phyloP scores from a whole-genome alignment of 2,797 vertebrate genomes.

The Pteronotus mesoamericanus region DNA sequence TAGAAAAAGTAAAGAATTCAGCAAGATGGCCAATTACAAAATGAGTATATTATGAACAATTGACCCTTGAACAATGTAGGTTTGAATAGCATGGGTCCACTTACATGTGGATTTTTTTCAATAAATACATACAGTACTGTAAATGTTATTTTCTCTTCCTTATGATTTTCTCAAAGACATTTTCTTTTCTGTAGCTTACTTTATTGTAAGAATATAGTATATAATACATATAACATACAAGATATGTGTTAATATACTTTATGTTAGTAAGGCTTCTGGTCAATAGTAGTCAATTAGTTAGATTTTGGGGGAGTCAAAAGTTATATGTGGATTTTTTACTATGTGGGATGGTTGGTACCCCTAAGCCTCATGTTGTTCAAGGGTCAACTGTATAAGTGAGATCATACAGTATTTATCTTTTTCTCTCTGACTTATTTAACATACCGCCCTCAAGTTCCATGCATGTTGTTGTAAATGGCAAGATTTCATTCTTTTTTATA shows the following conservation, averaged over 20 bases:
- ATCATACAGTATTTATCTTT: not conserved
- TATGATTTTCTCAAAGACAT: not conserved
- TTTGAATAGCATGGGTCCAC: not conserved
- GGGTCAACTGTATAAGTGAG: not conserved
- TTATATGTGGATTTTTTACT: not conserved
- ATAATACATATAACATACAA: not conserved
- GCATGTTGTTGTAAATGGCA: not conserved
- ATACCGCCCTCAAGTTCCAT: not conserved
- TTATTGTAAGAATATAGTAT: not conserved
- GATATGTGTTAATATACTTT: not conserved
- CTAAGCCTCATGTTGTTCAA: not conserved
- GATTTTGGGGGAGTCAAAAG: not conserved
- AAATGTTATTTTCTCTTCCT: not conserved
- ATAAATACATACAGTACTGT: not conserved
- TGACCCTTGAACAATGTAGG: not conserved
- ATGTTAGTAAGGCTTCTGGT: not conserved
- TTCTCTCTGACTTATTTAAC: not conserved
- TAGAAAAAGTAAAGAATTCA: not conserved
- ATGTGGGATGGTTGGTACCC: too few relatives aligned
- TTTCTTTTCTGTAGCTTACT: not conserved
- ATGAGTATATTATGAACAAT: not conserved
- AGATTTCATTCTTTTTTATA: not conserved
- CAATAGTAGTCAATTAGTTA: not conserved
- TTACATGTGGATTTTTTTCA: not conserved
- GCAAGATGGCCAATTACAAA: not conserved